Conservation (phyloP, 1,140 invertebrate genomes). For the Penaeus chinensis region DNA sequence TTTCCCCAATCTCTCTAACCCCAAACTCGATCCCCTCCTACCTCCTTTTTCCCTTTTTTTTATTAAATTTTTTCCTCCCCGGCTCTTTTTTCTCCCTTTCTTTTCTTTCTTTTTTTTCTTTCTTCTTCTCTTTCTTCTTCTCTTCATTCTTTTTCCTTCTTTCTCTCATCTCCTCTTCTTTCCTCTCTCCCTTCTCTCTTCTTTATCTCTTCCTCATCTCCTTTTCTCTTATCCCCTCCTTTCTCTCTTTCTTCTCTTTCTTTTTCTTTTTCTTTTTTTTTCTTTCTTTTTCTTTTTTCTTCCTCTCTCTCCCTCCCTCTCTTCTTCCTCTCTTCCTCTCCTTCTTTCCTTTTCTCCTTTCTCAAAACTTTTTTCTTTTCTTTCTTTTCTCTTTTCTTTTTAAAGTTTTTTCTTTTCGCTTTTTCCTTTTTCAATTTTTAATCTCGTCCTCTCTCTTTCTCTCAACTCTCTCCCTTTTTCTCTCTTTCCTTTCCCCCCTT, state of each 20-base stretch:
- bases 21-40: too few species aligned
- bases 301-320: neutral
- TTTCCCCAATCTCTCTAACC: too few species aligned
- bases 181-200: constrained; percentile 6
- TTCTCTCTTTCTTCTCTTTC: neutral
- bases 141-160: too few species aligned
- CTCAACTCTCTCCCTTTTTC: neutral
- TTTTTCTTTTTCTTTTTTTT: neutral
- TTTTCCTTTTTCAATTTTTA: neutral
- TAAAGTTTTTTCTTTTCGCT: neutral
- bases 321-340: constrained; percentile 2
- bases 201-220: neutral
- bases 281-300: neutral
- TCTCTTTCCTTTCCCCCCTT: neutral
- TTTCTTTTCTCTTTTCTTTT: neutral
- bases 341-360: constrained; percentile 10
- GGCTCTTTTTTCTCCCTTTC: too few species aligned
- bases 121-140: too few species aligned
- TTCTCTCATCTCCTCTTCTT: neutral
- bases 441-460: neutral
- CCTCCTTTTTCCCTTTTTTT: too few species aligned
- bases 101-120: too few species aligned
- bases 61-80: too few species aligned
- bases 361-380: neutral
- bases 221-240: neutral